Evolutionary conservation across 2,888 invertebrate genomes (phyloP), one percentile per base, ranked within the genome.

Genomic region (Sinelater perroti): DNA sequence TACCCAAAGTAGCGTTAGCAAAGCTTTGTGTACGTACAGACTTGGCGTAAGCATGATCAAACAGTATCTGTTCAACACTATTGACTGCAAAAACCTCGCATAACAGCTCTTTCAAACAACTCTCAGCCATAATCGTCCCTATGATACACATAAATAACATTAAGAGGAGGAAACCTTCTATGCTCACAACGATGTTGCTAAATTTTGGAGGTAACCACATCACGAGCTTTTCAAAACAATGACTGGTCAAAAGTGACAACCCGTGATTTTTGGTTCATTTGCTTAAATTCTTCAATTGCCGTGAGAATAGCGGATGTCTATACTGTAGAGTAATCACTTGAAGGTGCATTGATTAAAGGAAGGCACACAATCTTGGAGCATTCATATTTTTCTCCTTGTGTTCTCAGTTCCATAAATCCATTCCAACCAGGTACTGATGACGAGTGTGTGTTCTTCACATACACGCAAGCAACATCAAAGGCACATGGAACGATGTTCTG

Each of bases 231-330:
- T 10, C 7, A 14, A 10, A 66, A 73, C 8, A 75, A 57, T 1
- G 73, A 74, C 31, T 73, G 75, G 56, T 73, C 72, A 51, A 73
- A 73, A 36, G 71, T 73, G 2, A 72, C 61, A 6, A 72, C 58
- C 53, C 69, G 70, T 3, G 53, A 51, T 42, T 66, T 61, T 20
- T 67, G 64, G 10, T 26, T 5, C 5, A 24, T 10, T 8, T 8
- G 6, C n/a, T 36, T 24, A 26, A 24, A 38, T 36, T 44, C 59
- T 42, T 33, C 40, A 17, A 16, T 36, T 10, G 50, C 67, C 61
- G 26, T 61, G 51, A 31, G 36, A 26, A 75, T 63, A 60, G n/a
- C n/a, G n/a, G 70, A 56, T 26, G 74, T 72, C 30, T 62, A 67
- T 30, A 74, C 63, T 17, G 72, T 74, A 50, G 69, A 56, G 36